These are phyloP conservation scores for Hippotragus niger DNA, from an alignment of 2,113 vertebrate genomes.

Conservation along the genomic window DNA sequence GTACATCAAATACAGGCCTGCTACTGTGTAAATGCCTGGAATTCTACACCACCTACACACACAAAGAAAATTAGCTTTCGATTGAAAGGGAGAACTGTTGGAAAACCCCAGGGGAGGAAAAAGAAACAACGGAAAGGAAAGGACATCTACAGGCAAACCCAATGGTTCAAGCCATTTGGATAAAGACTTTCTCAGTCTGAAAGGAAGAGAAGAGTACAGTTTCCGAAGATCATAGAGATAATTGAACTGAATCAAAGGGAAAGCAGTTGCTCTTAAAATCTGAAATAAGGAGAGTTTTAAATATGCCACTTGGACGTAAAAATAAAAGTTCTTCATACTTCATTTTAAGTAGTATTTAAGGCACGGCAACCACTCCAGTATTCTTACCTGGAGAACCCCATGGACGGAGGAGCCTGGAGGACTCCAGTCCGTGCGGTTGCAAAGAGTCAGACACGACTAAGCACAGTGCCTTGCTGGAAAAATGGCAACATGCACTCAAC, in stretches of 20 bases:
- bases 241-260: conserved; percentile 54
- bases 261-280: conserved; percentile 50
- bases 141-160: conserved; percentile 58
- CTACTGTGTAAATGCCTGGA: conserved; percentile 67
- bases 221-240: conserved; percentile 47
- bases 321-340: not conserved
- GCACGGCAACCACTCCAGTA: not conserved
- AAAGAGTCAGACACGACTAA: not conserved
- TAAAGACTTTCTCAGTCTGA: conserved; percentile 50
- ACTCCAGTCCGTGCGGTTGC: not conserved
- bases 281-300: conserved; percentile 41
- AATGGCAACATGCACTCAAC: rapidly evolving
- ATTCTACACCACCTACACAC: conserved; percentile 74
- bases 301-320: not conserved
- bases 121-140: conserved; percentile 65
- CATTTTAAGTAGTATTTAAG: not conserved
- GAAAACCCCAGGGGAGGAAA: conserved; percentile 61
- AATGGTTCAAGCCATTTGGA: conserved; percentile 59
- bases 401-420: not conserved
- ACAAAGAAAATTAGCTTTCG: conserved; percentile 78
- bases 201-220: conserved; percentile 27
- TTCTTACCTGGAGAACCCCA: not conserved
- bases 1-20: conserved; percentile 68
- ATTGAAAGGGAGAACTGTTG: conserved; percentile 66
- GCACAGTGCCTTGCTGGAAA: not conserved